Percentiles rank a stretch among this genome's conserved stretches.
These are phyloP conservation scores for Eudyptes chrysolophus DNA, from an alignment of 2,113 vertebrate species.

Conservation along the genomic window DNA sequence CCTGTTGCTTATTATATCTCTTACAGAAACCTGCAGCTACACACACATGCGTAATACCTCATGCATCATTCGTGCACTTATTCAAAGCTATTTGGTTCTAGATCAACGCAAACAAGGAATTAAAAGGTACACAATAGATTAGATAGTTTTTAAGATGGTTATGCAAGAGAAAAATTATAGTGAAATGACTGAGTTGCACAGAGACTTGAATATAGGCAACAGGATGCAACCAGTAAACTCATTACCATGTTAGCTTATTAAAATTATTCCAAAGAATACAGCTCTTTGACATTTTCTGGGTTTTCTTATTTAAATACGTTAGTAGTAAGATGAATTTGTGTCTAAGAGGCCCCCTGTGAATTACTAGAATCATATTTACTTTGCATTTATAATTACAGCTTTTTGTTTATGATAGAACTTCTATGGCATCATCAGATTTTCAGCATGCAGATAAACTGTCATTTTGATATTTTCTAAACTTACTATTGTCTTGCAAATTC, in stretches of 20 bases:
- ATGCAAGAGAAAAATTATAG: neutral
- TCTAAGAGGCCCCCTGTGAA: neutral
- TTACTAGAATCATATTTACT: neutral
- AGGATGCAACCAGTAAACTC: neutral
- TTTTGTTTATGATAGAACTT: neutral
- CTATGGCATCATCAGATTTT: neutral
- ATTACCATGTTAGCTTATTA: neutral
- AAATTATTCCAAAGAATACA: neutral
- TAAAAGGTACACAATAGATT: neutral
- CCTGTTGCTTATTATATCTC: neutral
- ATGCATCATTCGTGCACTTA: neutral
- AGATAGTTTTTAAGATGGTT: neutral
- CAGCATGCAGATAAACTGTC: neutral
- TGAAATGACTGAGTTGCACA: neutral
- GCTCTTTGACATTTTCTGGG: neutral
- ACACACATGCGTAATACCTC: neutral
- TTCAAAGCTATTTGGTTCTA: neutral
- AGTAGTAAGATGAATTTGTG: neutral
- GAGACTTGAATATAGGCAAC: neutral
- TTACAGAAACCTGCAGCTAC: neutral
- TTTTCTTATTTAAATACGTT: constrained; percentile 5
- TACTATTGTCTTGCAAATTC: neutral
- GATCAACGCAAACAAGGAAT: neutral
- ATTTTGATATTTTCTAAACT: neutral
- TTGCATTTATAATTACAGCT: constrained; percentile 8